phyloP scores from a whole-genome alignment of 2,113 vertebrate genomes.

The Burhinus oedicnemus region DNA sequence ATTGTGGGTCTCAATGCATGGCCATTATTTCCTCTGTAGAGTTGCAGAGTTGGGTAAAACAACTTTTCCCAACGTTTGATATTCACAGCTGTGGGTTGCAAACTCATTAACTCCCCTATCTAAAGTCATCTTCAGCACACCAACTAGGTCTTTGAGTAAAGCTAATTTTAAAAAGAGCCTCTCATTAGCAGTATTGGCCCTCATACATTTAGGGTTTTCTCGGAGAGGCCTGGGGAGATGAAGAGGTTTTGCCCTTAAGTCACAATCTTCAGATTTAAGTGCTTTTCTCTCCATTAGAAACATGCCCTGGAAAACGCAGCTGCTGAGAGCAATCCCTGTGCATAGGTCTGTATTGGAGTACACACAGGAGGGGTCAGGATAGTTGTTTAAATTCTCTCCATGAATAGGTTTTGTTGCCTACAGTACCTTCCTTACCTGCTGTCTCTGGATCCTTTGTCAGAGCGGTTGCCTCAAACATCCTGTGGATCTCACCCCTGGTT shows the following conservation, averaged over 20 bases:
- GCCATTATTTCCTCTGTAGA: slow-evolving; percentile 23
- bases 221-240: not conserved
- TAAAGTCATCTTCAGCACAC: not conserved
- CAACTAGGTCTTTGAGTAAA: not conserved
- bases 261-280: not conserved
- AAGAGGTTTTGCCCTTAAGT: not conserved
- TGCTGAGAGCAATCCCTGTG: not conserved
- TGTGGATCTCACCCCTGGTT: not conserved
- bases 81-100: not conserved
- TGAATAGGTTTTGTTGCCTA: not conserved
- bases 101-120: slow-evolving; percentile 20
- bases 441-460: not conserved
- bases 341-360: not conserved
- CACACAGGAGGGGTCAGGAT: not conserved
- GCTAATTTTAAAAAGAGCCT: not conserved
- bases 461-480: not conserved
- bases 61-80: not conserved
- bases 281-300: not conserved
- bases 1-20: not conserved
- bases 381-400: not conserved
- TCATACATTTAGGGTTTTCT: not conserved
- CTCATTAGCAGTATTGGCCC: not conserved
- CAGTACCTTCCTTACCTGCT: not conserved
- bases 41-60: not conserved
- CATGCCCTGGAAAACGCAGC: not conserved